Evolutionary conservation across 2,888 invertebrate genomes (phyloP), one percentile per base, ranked within the genome.

Genomic region (Spicauda simplicius): DNA sequence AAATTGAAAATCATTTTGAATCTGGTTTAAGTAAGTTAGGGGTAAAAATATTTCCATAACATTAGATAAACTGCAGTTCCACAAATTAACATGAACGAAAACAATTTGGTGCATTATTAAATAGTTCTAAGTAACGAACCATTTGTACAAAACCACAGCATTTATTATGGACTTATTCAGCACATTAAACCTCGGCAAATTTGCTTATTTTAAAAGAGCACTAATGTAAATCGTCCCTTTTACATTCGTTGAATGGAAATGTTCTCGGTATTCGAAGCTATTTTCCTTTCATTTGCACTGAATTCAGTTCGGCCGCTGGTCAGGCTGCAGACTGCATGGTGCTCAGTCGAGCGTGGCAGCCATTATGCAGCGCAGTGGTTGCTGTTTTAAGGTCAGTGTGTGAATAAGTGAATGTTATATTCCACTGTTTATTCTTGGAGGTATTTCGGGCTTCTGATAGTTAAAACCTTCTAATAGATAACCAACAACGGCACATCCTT

Each of bases 251-350:
- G 59, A 37, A 48, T 25, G 25, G 5, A 25, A 65, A 55, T 55
- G 60, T 60, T 60, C 54, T 65, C 54, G n/a, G 53, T 60, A 60
- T 65, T 58, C 59, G 65, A 18, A 18, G 65, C 59, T 65, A 48
- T 60, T 66, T 66, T 66, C 66, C 60, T 66, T 66, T 66, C 60
- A 60, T 59, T 66, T 66, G 60, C 55, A 60, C 54, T 33, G 60
- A 65, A 60, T 65, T 59, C 59, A 54, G 60, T 60, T 48, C 12
- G 55, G 30, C 18, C 54, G 54, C 45, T 65, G 65, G 58, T 62
- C 62, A 62, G 54, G 54, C 54, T 59, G 65, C 59, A 59, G 48
- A 50, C 55, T 60, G 55, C 54, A 65, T 30, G 41, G 50, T 60
- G 54, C 30, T 55, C 54, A 66, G 59, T 66, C 54, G 54, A 66